Evolutionary conservation across 2,797 vertebrate species (phyloP).

Genomic region (Sciurus vulgaris): DNA sequence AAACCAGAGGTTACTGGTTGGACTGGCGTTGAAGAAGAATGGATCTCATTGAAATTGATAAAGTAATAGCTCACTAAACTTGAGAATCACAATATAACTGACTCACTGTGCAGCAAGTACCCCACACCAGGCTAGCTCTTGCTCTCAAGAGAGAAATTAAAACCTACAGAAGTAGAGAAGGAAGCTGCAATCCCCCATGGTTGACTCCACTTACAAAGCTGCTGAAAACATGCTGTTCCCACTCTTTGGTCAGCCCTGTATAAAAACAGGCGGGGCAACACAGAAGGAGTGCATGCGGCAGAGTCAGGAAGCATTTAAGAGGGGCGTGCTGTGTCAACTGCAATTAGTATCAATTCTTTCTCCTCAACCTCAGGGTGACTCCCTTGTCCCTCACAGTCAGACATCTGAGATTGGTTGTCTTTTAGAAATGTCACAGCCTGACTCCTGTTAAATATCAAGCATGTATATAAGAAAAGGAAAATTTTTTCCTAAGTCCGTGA

Average conservation of each 20-base stretch:
- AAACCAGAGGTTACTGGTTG: neutral
- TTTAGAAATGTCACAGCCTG: neutral
- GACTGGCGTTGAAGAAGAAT: neutral
- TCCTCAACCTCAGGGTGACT: neutral
- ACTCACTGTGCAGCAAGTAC: accelerated
- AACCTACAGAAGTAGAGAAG: neutral
- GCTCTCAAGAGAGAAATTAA: neutral
- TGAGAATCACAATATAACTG: neutral
- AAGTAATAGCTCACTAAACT: neutral
- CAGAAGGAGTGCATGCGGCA: no score
- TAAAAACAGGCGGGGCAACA: neutral
- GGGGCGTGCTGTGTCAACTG: neutral
- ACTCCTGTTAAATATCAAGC: slow-evolving; percentile 42
- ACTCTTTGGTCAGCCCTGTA: neutral
- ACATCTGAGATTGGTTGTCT: neutral
- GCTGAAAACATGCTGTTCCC: neutral
- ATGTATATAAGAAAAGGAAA: neutral
- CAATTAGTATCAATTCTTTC: neutral
- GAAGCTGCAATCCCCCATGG: neutral
- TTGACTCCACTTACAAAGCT: neutral
- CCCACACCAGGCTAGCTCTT: neutral
- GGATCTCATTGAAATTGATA: neutral
- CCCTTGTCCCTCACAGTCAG: neutral
- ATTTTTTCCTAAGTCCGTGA: neutral
- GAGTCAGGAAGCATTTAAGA: neutral